Percentiles rank a stretch among this genome's conserved stretches.
Conservation (phyloP, 2,888 invertebrate species). For the Temnothorax ravouxi region DNA sequence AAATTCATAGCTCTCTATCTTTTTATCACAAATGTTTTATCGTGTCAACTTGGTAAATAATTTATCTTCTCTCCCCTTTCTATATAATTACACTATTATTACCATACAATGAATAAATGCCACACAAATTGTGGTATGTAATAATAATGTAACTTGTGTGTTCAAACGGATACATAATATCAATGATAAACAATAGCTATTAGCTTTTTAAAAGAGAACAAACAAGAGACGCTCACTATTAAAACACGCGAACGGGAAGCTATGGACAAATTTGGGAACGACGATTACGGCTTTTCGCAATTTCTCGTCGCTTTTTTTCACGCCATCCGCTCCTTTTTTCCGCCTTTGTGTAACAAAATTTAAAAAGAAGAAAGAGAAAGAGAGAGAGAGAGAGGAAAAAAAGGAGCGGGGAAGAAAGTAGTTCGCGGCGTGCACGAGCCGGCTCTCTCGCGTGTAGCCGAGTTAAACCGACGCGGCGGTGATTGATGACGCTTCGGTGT, state of each 20-base stretch:
- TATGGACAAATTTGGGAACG: conserved; percentile 29
- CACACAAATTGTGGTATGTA: neutral
- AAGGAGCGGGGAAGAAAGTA: conserved; percentile 46
- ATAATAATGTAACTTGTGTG: neutral
- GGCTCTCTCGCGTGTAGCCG: conserved; percentile 76
- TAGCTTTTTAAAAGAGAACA: neutral
- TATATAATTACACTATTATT: neutral
- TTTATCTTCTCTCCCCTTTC: neutral
- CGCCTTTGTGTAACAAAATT: conserved; percentile 68
- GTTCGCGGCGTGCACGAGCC: conserved; percentile 67
- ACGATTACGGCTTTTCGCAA: conserved; percentile 43
- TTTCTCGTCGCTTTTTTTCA: conserved; percentile 34
- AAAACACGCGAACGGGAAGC: neutral
- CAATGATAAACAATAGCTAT: neutral
- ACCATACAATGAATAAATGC: neutral
- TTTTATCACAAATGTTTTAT: neutral
- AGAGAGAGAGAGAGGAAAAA: neutral
- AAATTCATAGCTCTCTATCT: neutral
- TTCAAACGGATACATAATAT: neutral
- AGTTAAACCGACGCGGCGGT: conserved; percentile 78
- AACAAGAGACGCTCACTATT: neutral
- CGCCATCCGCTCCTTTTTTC: conserved; percentile 48
- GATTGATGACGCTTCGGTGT: conserved; percentile 80
- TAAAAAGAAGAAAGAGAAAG: conserved; percentile 64
- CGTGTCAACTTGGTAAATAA: neutral